Percentiles rank a stretch among this genome's conserved stretches.
Conservation (phyloP, 2,113 vertebrate species). For the Caracal caracal region DNA sequence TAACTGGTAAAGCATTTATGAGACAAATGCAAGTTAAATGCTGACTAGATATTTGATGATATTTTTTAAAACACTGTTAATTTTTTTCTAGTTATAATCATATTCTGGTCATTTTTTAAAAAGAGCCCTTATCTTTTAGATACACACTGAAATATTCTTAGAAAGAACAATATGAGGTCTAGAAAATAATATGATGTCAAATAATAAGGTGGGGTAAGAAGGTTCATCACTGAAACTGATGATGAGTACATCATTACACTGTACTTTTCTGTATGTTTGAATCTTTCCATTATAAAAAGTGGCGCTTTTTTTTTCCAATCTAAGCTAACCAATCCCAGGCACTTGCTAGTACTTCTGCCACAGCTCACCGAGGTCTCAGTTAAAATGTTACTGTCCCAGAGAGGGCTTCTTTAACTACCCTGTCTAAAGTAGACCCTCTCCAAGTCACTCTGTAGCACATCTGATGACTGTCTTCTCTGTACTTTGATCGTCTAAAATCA, state of each 20-base stretch:
- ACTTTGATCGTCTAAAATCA: not conserved
- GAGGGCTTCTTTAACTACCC: not conserved
- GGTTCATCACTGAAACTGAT: not conserved
- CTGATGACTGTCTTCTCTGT: not conserved
- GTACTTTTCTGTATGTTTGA: not conserved
- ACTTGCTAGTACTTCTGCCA: not conserved
- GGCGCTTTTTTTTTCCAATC: not conserved
- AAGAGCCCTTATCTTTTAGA: not conserved
- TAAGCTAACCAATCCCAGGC: not conserved
- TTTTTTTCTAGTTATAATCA: conserved; percentile 39
- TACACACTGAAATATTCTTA: conserved; percentile 25
- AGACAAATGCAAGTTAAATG: conserved; percentile 20
- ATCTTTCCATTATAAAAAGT: not conserved
- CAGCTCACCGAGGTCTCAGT: not conserved
- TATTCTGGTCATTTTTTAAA: not conserved
- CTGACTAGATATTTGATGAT: not conserved
- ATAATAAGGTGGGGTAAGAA: not conserved
- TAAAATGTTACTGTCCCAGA: not conserved
- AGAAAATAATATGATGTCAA: conserved; percentile 32
- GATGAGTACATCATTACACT: not conserved
- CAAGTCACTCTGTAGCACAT: not conserved
- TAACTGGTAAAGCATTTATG: not conserved
- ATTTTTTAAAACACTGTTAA: not conserved
- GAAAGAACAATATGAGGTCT: not conserved
- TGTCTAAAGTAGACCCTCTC: not conserved